These are phyloP conservation scores for Porites evermanni DNA, from an alignment of 92 coral and sea anemone species.

Conservation along the genomic window DNA sequence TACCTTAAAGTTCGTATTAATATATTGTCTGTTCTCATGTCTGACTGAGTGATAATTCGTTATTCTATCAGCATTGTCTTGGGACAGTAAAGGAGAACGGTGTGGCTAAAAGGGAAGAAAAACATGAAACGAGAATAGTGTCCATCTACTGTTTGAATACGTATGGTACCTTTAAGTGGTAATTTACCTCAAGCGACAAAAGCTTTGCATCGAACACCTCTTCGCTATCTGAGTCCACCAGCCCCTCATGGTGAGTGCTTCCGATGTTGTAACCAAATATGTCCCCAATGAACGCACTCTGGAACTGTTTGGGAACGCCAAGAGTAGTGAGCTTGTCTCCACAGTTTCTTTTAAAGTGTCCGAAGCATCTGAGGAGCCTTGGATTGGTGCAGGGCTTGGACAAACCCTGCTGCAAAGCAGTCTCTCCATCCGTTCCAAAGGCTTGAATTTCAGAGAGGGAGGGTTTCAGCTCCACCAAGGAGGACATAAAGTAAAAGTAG, in stretches of 20 bases:
- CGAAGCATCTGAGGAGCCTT: conserved; percentile 49
- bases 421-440: conserved; percentile 57
- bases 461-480: conserved; percentile 52
- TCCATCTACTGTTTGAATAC: conserved; percentile 3
- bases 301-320: conserved; percentile 31
- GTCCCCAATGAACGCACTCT: conserved; percentile 24
- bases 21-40: conserved; percentile 16
- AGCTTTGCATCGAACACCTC: conserved; percentile 29
- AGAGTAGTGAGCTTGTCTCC: conserved; percentile 42
- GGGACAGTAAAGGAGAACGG: conserved; percentile 1
- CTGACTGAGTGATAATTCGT: conserved; percentile 16
- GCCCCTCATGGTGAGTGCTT: conserved; percentile 32
- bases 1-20: neutral
- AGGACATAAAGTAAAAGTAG: conserved; percentile 50
- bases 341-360: conserved; percentile 54
- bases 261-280: conserved; percentile 45
- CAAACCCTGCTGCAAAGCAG: conserved; percentile 48
- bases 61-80: conserved; percentile 15
- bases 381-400: conserved; percentile 35
- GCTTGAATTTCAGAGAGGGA: conserved; percentile 31
- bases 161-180: conserved; percentile 6
- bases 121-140: conserved; percentile 32
- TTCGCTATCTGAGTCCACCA: conserved; percentile 31
- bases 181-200: conserved; percentile 14
- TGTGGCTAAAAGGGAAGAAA: conserved; percentile 26